Evolutionary conservation across 2,888 invertebrate species (phyloP).

Genomic region (Heteromyza rotundicornis): DNA sequence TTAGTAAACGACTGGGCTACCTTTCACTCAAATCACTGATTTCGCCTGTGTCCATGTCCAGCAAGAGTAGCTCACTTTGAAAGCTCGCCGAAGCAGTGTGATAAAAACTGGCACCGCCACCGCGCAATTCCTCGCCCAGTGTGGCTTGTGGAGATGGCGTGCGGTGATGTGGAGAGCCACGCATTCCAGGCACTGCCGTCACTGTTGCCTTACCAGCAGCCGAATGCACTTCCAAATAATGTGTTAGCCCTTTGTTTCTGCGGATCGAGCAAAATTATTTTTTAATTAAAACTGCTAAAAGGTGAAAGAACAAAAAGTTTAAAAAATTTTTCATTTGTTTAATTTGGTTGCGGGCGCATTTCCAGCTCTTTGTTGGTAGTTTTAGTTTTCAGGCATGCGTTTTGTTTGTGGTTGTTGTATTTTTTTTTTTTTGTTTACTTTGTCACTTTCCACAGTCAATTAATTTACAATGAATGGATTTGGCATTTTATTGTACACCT

Average conservation of each 20-base stretch:
- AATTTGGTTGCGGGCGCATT: no score
- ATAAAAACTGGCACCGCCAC: not conserved
- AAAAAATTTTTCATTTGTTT: not conserved
- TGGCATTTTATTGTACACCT: no score
- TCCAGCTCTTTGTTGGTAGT: no score
- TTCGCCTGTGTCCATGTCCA: conserved; percentile 1
- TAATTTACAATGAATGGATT: no score
- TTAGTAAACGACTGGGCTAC: not conserved
- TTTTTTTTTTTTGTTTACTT: no score
- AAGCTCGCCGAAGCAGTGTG: not conserved
- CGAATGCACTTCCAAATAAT: not conserved
- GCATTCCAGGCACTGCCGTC: not conserved
- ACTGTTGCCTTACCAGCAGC: not conserved
- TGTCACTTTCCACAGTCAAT: no score
- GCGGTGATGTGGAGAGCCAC: not conserved
- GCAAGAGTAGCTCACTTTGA: not conserved
- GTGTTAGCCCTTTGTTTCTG: not conserved
- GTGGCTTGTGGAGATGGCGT: not conserved
- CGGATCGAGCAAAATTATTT: not conserved
- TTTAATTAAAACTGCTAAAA: conserved; percentile 2
- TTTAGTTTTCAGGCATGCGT: not conserved
- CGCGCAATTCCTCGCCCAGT: not conserved
- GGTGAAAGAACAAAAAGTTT: no score
- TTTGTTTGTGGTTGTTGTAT: no score
- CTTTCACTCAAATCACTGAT: not conserved